phyloP scores from a whole-genome alignment of 30 jellyfish, hydroid and myxozoan genomes.

The Chironex yamaguchii region DNA sequence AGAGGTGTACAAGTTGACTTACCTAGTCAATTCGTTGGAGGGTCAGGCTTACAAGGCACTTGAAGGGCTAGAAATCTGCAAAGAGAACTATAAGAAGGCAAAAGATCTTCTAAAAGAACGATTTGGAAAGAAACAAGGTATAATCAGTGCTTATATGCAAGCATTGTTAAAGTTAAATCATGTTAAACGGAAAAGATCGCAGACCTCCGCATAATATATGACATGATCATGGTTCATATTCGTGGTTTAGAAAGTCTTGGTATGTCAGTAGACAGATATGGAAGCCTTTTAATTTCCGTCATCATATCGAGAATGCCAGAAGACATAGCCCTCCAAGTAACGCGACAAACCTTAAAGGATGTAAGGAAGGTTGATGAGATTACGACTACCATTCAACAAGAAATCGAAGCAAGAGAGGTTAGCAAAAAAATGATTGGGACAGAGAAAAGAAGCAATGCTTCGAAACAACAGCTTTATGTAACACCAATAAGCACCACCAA shows the following conservation, averaged over 20 bases:
- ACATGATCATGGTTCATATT: slow-evolving; percentile 43
- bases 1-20: too few relatives aligned
- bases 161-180: slow-evolving; percentile 2
- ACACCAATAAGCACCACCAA: slow-evolving; percentile 2
- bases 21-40: too few relatives aligned
- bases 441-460: not conserved
- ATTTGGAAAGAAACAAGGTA: too few relatives aligned
- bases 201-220: slow-evolving; percentile 35
- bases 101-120: too few relatives aligned
- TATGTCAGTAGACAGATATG: slow-evolving; percentile 20
- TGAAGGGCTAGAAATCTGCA: too few relatives aligned
- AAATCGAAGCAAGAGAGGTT: slow-evolving; percentile 64
- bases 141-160: too few relatives aligned
- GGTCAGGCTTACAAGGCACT: too few relatives aligned
- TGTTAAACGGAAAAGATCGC: not conserved
- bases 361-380: too few relatives aligned
- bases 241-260: slow-evolving; percentile 48
- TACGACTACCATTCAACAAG: not conserved
- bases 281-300: slow-evolving; percentile 44
- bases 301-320: slow-evolving; percentile 16
- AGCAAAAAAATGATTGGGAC: not conserved
- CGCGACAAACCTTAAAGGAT: slow-evolving; percentile 40
- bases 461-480: not conserved
- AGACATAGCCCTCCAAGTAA: slow-evolving; percentile 17
- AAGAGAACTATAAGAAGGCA: too few relatives aligned